Evolutionary conservation across 2,797 vertebrate genomes (phyloP).

Genomic region (Enteromius paludinosus): DNA sequence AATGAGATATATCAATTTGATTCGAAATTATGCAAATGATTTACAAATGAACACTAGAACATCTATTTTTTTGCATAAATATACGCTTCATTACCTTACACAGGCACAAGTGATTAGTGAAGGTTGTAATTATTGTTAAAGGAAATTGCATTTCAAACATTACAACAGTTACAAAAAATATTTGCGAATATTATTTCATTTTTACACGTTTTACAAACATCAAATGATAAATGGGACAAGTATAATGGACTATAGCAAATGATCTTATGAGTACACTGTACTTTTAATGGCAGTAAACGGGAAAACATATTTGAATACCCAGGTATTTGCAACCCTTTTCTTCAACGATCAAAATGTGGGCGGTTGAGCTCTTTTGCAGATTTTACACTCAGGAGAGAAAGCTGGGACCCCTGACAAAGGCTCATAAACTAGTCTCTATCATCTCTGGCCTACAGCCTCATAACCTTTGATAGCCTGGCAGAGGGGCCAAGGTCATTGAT

Average conservation of each 20-base stretch:
- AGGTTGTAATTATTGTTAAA: background rate
- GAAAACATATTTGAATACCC: background rate
- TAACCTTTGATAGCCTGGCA: slow-evolving; percentile 51
- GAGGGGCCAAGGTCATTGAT: slow-evolving; percentile 46
- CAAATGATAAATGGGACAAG: background rate
- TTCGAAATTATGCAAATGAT: background rate
- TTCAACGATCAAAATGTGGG: background rate
- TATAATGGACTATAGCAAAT: background rate
- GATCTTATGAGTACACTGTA: background rate
- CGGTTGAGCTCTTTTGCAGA: background rate
- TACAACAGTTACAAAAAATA: no score
- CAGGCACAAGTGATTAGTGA: background rate
- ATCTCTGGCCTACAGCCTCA: slow-evolving; percentile 43
- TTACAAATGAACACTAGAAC: background rate
- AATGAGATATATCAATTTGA: background rate
- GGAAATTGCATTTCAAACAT: no score
- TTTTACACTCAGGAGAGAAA: slow-evolving; percentile 4
- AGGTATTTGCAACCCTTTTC: background rate
- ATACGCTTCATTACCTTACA: background rate
- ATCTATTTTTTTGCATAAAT: background rate
- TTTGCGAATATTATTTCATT: background rate
- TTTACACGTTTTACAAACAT: background rate
- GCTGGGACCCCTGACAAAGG: slow-evolving; percentile 33
- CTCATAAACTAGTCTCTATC: slow-evolving; percentile 53
- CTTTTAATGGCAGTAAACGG: background rate